Base-by-base conservation (phyloP, 2,797 vertebrate genomes). In the Tauraco hartlaubi region DNA sequence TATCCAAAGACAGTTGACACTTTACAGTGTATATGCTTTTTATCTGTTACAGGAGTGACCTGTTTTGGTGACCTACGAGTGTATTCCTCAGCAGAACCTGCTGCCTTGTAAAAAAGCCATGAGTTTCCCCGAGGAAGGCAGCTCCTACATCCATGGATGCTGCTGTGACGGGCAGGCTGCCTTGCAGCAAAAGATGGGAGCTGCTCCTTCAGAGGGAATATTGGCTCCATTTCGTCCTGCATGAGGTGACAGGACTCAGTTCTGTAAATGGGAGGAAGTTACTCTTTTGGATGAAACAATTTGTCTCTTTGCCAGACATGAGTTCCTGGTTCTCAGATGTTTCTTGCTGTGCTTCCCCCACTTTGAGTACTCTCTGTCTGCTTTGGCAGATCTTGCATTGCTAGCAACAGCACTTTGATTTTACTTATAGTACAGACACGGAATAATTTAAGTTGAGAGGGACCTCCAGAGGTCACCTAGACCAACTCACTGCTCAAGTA, bases 91-190 rank as follows among this genome's bases (percentile, higher is more conserved):
- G 46, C 29, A 77, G 63, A 62, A 87, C 37, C 11, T 72, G 9
- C 62, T 84, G 49, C 52, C 48, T 58, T 6, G 1, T 41, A 15
- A 6, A 66, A 35, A 44, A 72, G 19, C 20, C 3, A 0, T 0
- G 6, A 23, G 18, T 48, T 55, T 88, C 75, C 76, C 39, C 0
- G 1, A 7, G 44, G 13, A 11, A 82, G 4, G 10, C 66, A 61
- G 18, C 20, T 78, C 22, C 67, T 22, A 1, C 20, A 15, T 6
- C 5, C 33, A 3, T 0, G 7, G 16, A 9, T 52, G 22, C 54
- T 68, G 52, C 29, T 59, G 5, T 4, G 4, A 29, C 67, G 25
- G 63, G n/a, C 39, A 46, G 33, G 17, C 69, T 87, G 41, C 58
- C 41, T 66, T 74, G 73, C 77, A 73, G 67, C 26, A 23, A 14